Conservation (phyloP, 2,888 invertebrate genomes). For the Mesorhabditis sp. region DNA sequence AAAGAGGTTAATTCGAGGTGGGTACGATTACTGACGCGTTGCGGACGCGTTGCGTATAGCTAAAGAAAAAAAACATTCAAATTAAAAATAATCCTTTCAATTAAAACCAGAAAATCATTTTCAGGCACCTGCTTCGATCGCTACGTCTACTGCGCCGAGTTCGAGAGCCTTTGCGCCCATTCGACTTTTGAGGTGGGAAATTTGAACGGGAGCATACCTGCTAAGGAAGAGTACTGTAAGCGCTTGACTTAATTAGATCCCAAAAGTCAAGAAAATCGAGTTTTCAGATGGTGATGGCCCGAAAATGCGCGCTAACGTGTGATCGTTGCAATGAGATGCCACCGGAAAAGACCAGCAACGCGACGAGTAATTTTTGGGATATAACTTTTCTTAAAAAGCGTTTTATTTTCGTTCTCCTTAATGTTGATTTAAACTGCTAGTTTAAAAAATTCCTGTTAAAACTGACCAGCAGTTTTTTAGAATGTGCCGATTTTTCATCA, state of each 20-base stretch:
- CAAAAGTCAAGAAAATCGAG: neutral
- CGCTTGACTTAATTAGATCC: neutral
- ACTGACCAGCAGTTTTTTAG: neutral
- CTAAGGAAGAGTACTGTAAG: neutral
- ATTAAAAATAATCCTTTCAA: neutral
- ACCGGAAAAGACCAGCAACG: too few species aligned
- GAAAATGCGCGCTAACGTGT: constrained; percentile 3
- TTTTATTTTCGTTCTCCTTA: too few species aligned
- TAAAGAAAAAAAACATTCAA: neutral
- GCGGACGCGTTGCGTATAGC: too few species aligned
- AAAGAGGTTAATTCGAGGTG: neutral
- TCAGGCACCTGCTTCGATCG: constrained; percentile 6
- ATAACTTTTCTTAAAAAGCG: too few species aligned
- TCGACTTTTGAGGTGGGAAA: neutral
- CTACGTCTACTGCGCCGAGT: neutral
- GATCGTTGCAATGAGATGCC: neutral
- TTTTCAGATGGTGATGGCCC: neutral
- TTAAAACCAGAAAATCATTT: neutral
- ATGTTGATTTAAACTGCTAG: too few species aligned
- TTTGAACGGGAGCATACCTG: too few species aligned
- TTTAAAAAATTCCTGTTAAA: neutral
- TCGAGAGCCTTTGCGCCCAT: neutral
- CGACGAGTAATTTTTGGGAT: neutral
- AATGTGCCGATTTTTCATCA: neutral
- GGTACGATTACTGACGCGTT: neutral